phyloP scores from a whole-genome alignment of 2,888 invertebrate species.

The Chrysomela aeneicollis region DNA sequence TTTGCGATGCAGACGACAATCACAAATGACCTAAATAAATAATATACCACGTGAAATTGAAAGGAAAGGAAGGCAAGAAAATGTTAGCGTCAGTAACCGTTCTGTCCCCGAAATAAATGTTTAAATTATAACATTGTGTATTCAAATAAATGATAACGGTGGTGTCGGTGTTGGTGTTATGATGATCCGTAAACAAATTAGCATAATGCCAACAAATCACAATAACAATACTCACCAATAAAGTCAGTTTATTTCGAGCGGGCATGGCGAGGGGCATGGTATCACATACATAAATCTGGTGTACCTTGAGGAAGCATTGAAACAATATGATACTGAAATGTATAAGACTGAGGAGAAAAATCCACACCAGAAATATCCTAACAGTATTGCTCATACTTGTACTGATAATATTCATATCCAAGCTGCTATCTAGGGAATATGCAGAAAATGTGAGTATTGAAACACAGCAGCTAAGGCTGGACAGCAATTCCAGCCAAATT shows the following conservation, averaged over 20 bases:
- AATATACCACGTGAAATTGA: too few relatives aligned
- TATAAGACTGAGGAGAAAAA: slow-evolving; percentile 47
- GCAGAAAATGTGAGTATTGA: not conserved
- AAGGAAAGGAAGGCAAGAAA: too few relatives aligned
- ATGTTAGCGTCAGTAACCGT: too few relatives aligned
- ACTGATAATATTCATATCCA: slow-evolving; percentile 27
- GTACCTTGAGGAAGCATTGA: slow-evolving; percentile 8
- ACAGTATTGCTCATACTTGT: slow-evolving; percentile 25
- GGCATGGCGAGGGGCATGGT: not conserved
- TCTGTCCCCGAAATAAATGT: too few relatives aligned
- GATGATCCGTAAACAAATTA: slow-evolving; percentile 17
- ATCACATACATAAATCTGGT: slow-evolving; percentile 6
- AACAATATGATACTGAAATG: slow-evolving; percentile 49
- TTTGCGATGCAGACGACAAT: too few relatives aligned
- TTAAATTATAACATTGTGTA: too few relatives aligned
- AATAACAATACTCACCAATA: slow-evolving; percentile 5
- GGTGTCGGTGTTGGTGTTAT: not conserved
- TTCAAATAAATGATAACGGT: not conserved
- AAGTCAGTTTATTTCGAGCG: not conserved
- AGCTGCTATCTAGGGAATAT: slow-evolving; percentile 27
- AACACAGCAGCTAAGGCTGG: slow-evolving; percentile 21
- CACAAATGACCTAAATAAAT: too few relatives aligned
- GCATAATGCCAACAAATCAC: slow-evolving; percentile 26
- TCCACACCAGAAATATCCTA: slow-evolving; percentile 43
- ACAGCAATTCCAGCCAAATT: slow-evolving; percentile 33